Evolutionary conservation across 2,888 invertebrate genomes (phyloP).

Genomic region (Lochmaea crataegi): DNA sequence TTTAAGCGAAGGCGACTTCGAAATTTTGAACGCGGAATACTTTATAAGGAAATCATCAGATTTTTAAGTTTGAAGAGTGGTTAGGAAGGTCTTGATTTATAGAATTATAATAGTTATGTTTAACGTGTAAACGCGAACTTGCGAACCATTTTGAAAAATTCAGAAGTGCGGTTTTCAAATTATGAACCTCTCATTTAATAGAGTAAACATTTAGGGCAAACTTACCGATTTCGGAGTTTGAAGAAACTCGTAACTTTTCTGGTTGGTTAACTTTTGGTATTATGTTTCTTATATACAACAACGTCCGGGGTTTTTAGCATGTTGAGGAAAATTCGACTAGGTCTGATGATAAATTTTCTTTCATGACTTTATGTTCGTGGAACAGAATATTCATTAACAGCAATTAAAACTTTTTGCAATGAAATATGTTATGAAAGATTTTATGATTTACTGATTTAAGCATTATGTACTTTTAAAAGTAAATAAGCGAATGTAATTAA

Average conservation of each 20-base stretch:
- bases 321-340: background rate
- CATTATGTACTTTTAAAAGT: background rate
- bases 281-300: background rate
- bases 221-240: background rate
- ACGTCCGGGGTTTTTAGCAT: background rate
- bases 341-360: constrained; percentile 9
- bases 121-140: too few species aligned
- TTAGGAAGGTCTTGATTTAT: too few species aligned
- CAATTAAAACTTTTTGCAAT: constrained; percentile 10
- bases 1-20: too few species aligned
- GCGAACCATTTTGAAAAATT: too few species aligned
- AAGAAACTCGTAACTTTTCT: constrained; percentile 7
- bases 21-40: too few species aligned
- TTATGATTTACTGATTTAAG: background rate
- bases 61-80: too few species aligned
- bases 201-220: background rate
- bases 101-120: too few species aligned
- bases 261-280: constrained; percentile 12
- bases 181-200: background rate
- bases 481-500: background rate
- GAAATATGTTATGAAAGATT: constrained; percentile 4
- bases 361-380: constrained; percentile 8
- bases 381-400: constrained; percentile 15
- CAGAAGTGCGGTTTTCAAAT: background rate
- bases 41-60: too few species aligned